phyloP scores from a whole-genome alignment of 2,797 vertebrate species.

The Aselliscus stoliczkanus region DNA sequence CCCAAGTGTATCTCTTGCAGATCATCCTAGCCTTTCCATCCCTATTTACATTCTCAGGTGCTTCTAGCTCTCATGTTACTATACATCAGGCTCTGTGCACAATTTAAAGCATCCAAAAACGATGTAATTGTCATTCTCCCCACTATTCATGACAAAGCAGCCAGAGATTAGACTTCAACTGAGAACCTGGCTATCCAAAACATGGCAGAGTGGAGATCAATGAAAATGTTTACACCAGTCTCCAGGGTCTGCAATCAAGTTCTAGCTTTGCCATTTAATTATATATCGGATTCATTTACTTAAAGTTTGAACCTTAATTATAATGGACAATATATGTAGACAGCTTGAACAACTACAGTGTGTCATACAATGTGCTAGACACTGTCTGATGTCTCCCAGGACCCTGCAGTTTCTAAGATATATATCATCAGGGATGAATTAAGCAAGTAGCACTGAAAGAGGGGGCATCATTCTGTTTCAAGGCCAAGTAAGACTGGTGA shows the following conservation, averaged over 20 bases:
- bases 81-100: neutral
- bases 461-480: neutral
- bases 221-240: neutral
- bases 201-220: neutral
- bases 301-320: slow-evolving; percentile 13
- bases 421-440: neutral
- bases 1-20: neutral
- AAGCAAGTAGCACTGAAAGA: neutral
- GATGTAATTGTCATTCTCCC: neutral
- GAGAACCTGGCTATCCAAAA: neutral
- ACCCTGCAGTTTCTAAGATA: neutral
- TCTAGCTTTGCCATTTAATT: neutral
- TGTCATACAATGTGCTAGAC: neutral
- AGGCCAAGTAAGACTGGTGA: neutral
- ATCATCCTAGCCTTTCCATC: neutral
- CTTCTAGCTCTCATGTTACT: neutral
- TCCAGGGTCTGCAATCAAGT: neutral
- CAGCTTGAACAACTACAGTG: neutral
- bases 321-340: neutral
- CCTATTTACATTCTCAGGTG: neutral
- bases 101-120: neutral
- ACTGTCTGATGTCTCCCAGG: neutral
- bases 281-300: neutral
- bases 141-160: neutral
- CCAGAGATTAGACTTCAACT: neutral